Conservation (phyloP, 2,888 invertebrate genomes). For the Litoditis marina region DNA sequence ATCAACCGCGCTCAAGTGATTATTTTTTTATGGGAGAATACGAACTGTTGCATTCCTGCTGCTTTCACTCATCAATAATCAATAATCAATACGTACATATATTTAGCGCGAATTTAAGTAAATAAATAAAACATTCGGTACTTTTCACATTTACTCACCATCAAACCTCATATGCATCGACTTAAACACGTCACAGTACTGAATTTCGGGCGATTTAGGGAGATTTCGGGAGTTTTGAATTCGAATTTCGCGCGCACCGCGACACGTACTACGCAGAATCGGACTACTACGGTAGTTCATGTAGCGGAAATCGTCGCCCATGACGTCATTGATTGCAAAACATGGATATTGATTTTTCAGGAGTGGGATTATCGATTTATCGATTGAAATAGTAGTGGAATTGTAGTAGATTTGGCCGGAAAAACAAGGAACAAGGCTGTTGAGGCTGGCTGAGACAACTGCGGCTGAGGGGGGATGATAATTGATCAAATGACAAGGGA, state of each 20-base stretch:
- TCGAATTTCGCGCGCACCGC: slow-evolving; percentile 1
- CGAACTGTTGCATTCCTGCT: no score
- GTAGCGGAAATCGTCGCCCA: slow-evolving; percentile 4
- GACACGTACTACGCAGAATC: slow-evolving; percentile 6
- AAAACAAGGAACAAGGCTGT: slow-evolving; percentile 11
- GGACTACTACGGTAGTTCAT: background rate
- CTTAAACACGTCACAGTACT: slow-evolving; percentile 13
- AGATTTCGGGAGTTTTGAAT: slow-evolving; percentile 2
- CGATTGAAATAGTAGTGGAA: no score
- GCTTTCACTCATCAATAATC: no score
- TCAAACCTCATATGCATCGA: slow-evolving; percentile 18
- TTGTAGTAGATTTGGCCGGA: slow-evolving; percentile 14
- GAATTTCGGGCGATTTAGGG: slow-evolving; percentile 1
- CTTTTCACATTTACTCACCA: slow-evolving; percentile 6
- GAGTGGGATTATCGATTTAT: no score
- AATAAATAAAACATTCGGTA: background rate
- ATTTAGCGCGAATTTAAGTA: no score
- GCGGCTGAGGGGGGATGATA: background rate
- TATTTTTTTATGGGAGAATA: no score
- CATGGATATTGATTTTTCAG: no score
- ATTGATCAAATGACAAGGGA: background rate
- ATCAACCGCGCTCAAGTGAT: background rate
- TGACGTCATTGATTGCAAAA: background rate
- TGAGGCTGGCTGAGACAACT: slow-evolving; percentile 7
- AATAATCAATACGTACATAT: no score